phyloP scores from a whole-genome alignment of 2,888 invertebrate genomes.

The Pachymerium ferrugineum region DNA sequence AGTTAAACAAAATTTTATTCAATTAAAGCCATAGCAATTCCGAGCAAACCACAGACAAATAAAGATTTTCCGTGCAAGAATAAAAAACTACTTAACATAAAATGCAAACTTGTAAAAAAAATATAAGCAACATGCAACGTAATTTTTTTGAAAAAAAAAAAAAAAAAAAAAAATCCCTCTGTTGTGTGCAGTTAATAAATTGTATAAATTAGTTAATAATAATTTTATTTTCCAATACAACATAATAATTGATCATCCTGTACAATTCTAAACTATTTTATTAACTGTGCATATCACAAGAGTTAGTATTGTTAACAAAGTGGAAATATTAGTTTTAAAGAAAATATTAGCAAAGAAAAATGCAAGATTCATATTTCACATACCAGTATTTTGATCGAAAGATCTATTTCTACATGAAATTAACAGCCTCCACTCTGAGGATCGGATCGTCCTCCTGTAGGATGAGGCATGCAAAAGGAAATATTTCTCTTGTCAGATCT shows the following conservation, averaged over 20 bases:
- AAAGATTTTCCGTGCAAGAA: no score
- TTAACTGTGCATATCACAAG: no score
- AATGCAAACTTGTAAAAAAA: no score
- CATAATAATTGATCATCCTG: no score
- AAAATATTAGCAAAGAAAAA: background rate
- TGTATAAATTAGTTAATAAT: background rate
- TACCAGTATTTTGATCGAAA: background rate
- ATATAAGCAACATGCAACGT: background rate
- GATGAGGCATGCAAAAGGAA: conserved; percentile 33
- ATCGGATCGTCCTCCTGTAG: conserved; percentile 31
- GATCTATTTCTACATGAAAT: conserved; percentile 31
- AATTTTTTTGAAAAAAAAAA: background rate
- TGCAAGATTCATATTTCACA: conserved; percentile 11
- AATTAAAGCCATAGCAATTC: no score
- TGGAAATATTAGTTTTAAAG: background rate
- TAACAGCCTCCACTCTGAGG: conserved; percentile 32
- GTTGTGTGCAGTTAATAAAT: background rate
- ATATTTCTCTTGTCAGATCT: conserved; percentile 27
- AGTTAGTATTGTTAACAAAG: background rate
- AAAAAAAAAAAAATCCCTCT: background rate
- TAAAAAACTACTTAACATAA: no score
- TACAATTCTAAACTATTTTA: no score
- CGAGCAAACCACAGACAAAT: no score
- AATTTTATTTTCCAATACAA: background rate
- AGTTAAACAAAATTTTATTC: no score